phyloP scores from a whole-genome alignment of 1,140 invertebrate species.

The Eubasilissa regina region DNA sequence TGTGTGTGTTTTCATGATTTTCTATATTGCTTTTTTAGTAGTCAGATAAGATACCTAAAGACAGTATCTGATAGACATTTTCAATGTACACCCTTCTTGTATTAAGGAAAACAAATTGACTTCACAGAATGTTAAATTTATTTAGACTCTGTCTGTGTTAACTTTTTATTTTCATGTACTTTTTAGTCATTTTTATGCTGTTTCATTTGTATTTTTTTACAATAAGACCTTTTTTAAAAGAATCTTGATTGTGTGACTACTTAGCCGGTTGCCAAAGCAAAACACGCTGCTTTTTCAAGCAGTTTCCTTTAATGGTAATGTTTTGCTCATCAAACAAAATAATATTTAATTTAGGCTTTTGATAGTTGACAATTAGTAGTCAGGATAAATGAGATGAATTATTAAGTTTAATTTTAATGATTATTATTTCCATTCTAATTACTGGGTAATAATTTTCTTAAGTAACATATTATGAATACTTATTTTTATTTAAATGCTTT shows the following conservation, averaged over 20 bases:
- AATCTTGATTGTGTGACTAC: no score
- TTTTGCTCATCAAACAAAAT: no score
- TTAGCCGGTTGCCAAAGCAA: no score
- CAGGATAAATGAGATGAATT: background rate
- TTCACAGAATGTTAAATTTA: constrained; percentile 22
- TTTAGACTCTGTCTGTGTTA: constrained; percentile 17
- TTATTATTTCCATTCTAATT: background rate
- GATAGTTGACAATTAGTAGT: background rate
- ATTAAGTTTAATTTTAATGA: background rate
- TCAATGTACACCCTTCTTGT: constrained; percentile 10
- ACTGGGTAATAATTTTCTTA: constrained; percentile 11
- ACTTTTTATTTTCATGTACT: constrained; percentile 7
- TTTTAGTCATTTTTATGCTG: constrained; percentile 5
- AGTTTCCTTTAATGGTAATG: no score
- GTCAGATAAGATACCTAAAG: constrained; percentile 1
- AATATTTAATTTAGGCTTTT: no score
- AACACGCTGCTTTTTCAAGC: no score
- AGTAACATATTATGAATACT: background rate
- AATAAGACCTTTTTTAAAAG: no score
- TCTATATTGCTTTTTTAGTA: constrained; percentile 15
- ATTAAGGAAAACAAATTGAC: background rate
- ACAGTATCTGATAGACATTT: constrained; percentile 28
- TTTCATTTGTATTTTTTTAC: background rate
- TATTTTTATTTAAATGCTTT: constrained; percentile 2
- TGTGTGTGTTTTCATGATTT: background rate